These are phyloP conservation scores for Cosmopolites sordidus DNA, from an alignment of 2,888 invertebrate species.

Conservation along the genomic window DNA sequence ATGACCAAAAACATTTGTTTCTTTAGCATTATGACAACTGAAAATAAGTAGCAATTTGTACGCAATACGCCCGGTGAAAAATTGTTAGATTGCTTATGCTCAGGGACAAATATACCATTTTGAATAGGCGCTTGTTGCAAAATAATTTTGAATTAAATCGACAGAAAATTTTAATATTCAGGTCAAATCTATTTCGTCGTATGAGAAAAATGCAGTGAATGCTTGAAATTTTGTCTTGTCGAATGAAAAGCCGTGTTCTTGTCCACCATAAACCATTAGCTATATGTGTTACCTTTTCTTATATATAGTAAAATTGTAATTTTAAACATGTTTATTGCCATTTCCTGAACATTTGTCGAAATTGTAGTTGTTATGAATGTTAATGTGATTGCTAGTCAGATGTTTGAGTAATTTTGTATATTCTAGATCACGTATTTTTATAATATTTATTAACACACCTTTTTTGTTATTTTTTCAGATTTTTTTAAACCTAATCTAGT, in stretches of 20 bases:
- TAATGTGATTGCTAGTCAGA: neutral
- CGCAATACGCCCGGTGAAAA: neutral
- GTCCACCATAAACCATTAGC: no score
- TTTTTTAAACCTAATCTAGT: slow-evolving; percentile 42
- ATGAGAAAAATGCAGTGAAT: neutral
- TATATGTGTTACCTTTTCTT: no score
- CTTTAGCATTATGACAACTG: no score
- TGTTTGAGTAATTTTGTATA: neutral
- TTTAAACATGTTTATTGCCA: no score
- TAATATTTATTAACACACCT: slow-evolving; percentile 1
- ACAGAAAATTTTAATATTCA: neutral
- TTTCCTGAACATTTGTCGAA: neutral
- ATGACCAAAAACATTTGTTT: no score
- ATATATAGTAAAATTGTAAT: no score
- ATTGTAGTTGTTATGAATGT: neutral
- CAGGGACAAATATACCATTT: neutral
- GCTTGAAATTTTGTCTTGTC: neutral
- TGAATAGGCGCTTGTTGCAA: neutral
- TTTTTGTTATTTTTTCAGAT: slow-evolving; percentile 44
- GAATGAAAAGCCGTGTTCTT: no score
- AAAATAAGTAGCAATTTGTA: neutral
- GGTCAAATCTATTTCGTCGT: neutral
- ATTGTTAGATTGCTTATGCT: neutral
- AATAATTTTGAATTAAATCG: neutral
- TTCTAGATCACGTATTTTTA: neutral